These are phyloP conservation scores for Archips crataeganus DNA, from an alignment of 2,888 invertebrate species.

Conservation along the genomic window DNA sequence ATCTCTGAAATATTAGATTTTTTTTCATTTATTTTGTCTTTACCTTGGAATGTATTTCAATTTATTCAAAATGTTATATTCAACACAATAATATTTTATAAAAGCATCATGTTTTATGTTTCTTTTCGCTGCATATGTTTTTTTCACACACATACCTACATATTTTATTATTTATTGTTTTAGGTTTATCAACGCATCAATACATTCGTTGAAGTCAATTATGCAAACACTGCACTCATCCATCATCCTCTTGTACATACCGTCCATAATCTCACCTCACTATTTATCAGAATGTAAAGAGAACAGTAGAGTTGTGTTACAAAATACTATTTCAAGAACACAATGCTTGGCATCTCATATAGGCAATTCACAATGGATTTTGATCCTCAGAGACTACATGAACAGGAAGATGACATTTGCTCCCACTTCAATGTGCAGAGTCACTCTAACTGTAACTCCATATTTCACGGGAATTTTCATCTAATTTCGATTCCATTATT, in stretches of 20 bases:
- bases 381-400: constrained; percentile 76
- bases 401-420: constrained; percentile 78
- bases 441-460: constrained; percentile 74
- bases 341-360: constrained; percentile 57
- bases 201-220: constrained; percentile 66
- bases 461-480: constrained; percentile 77
- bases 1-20: too few relatives aligned
- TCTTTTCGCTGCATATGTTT: constrained; percentile 2
- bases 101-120: constrained; percentile 24
- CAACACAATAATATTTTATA: constrained; percentile 14
- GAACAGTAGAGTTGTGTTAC: constrained; percentile 57
- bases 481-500: constrained; percentile 50
- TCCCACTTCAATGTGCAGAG: constrained; percentile 78
- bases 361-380: constrained; percentile 68
- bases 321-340: constrained; percentile 59
- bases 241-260: constrained; percentile 65
- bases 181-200: constrained; percentile 81
- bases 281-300: constrained; percentile 65
- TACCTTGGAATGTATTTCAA: neutral
- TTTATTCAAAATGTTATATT: constrained; percentile 4
- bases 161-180: constrained; percentile 62
- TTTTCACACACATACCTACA: constrained; percentile 16
- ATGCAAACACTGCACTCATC: constrained; percentile 66
- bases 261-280: constrained; percentile 60
- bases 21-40: too few relatives aligned